Conservation (phyloP, 2,888 invertebrate genomes). For the Galeopsomyia nigrocyanea region DNA sequence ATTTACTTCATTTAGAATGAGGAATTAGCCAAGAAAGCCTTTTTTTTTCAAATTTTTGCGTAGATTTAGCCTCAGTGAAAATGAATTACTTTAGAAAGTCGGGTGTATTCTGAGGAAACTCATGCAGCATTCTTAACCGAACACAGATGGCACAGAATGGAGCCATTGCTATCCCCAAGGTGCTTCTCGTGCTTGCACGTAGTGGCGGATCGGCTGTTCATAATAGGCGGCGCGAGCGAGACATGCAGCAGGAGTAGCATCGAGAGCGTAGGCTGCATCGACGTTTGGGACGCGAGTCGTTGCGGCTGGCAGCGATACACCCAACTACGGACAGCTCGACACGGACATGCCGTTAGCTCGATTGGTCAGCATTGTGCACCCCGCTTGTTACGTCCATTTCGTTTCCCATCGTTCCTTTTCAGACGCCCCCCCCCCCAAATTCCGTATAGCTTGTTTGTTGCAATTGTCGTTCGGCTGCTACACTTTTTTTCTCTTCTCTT, state of each 20-base stretch:
- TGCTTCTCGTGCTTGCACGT: conserved; percentile 62
- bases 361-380: conserved; percentile 70
- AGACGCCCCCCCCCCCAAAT: too few relatives aligned
- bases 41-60: too few relatives aligned
- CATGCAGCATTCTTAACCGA: too few relatives aligned
- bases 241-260: conserved; percentile 66
- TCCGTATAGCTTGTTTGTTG: too few relatives aligned
- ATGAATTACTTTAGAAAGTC: too few relatives aligned
- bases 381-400: neutral
- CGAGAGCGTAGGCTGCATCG: conserved; percentile 74
- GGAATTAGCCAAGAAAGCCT: too few relatives aligned
- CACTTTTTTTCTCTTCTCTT: too few relatives aligned
- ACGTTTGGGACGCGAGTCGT: conserved; percentile 73
- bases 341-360: conserved; percentile 77
- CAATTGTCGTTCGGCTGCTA: too few relatives aligned
- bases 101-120: too few relatives aligned
- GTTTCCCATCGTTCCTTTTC: too few relatives aligned
- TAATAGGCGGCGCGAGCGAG: conserved; percentile 79
- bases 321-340: conserved; percentile 76
- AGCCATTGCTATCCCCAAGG: conserved; percentile 58
- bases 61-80: too few relatives aligned
- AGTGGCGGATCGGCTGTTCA: conserved; percentile 72
- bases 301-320: conserved; percentile 74
- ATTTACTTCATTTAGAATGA: too few relatives aligned
- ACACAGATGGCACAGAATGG: conserved; percentile 1